Conservation (phyloP, 2,113 vertebrate species). For the Osmerus eperlanus region DNA sequence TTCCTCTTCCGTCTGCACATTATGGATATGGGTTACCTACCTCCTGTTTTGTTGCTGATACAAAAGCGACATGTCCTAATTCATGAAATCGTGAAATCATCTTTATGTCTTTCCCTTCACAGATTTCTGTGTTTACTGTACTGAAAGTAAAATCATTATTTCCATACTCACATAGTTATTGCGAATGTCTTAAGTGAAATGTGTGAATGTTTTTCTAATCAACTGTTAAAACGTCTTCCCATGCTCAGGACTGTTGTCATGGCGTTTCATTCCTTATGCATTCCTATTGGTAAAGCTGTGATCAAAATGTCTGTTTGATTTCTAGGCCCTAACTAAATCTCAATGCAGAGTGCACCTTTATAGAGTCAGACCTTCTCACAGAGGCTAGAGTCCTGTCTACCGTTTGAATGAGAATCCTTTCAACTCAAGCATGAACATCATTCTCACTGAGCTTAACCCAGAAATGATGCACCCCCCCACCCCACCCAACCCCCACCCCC, state of each 20-base stretch:
- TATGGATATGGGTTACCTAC: too few relatives aligned
- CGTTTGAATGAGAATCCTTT: neutral
- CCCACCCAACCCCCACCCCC: neutral
- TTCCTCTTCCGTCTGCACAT: neutral
- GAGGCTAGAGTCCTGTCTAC: neutral
- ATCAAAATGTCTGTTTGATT: constrained; percentile 7
- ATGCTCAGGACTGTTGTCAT: neutral
- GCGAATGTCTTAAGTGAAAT: too few relatives aligned
- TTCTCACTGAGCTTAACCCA: constrained; percentile 20
- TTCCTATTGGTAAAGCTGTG: neutral
- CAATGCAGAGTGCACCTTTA: constrained; percentile 1
- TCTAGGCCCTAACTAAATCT: constrained; percentile 5
- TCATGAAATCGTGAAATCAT: neutral
- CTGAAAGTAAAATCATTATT: too few relatives aligned
- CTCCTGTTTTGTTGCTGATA: neutral
- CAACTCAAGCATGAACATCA: constrained; percentile 1
- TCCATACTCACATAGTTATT: too few relatives aligned
- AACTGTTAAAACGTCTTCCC: neutral
- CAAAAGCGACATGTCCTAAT: neutral
- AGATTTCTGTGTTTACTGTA: neutral
- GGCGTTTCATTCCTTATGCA: neutral
- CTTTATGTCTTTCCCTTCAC: neutral
- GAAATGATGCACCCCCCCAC: constrained; percentile 19
- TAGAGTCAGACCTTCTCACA: neutral
- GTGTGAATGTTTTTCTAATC: too few relatives aligned